Conservation (phyloP, 1,140 invertebrate species). For the Ceratina australensis region DNA sequence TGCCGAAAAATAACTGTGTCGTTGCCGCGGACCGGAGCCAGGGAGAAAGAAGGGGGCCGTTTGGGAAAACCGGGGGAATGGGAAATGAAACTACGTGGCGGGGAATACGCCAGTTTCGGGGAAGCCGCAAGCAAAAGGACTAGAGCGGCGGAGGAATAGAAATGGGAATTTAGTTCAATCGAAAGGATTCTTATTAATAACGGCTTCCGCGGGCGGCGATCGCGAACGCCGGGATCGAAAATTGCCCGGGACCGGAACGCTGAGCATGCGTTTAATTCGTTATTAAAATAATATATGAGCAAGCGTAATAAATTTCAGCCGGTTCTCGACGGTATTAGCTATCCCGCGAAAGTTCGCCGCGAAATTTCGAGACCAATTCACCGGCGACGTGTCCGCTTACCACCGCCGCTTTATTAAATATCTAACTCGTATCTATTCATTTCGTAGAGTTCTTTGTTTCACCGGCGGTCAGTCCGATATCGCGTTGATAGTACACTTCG, state of each 20-base stretch:
- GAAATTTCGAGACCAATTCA: no score
- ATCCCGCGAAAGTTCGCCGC: no score
- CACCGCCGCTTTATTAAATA: no score
- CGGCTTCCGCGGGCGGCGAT: constrained; percentile 9
- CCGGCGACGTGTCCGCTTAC: no score
- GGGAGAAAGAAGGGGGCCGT: constrained; percentile 47
- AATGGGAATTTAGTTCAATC: constrained; percentile 47
- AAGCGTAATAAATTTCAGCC: neutral
- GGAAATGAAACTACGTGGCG: constrained; percentile 43
- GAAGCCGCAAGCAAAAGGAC: constrained; percentile 53
- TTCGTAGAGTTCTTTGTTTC: no score
- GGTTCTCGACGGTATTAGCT: neutral
- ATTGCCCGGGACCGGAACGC: constrained; percentile 1
- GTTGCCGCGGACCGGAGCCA: constrained; percentile 20
- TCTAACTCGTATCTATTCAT: no score
- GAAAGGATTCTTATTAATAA: constrained; percentile 47
- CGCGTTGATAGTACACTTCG: no score
- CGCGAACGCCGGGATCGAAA: neutral
- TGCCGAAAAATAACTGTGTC: constrained; percentile 59
- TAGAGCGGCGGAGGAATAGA: constrained; percentile 34
- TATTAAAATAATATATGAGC: neutral
- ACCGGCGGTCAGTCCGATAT: no score
- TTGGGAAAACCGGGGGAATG: constrained; percentile 23
- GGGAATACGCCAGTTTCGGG: constrained; percentile 44
- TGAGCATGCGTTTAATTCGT: neutral